phyloP scores from a whole-genome alignment of 2,113 vertebrate species.

The Cyanistes caeruleus region DNA sequence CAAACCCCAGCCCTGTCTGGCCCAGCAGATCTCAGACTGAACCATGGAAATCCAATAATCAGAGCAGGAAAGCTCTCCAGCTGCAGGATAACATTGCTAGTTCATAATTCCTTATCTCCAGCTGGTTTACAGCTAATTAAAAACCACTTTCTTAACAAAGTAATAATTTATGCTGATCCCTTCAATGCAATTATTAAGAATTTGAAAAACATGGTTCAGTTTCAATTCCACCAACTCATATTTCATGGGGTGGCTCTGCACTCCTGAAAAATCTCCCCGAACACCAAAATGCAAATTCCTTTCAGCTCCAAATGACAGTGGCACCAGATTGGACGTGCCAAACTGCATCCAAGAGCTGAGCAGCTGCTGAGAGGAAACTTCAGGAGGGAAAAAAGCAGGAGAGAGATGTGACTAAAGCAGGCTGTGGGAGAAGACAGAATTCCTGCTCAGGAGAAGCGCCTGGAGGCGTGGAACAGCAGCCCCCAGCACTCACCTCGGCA shows the following conservation, averaged over 20 bases:
- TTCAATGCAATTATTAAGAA: background rate
- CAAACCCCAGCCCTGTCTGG: background rate
- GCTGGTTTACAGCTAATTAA: background rate
- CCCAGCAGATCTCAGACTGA: background rate
- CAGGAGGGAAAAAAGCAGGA: background rate
- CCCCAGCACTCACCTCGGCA: background rate
- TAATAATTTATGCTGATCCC: background rate
- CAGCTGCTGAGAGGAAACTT: background rate
- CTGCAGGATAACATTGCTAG: no score
- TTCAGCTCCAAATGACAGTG: background rate
- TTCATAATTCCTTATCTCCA: background rate
- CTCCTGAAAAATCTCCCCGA: background rate
- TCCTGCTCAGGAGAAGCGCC: background rate
- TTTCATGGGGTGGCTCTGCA: background rate
- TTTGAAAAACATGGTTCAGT: background rate
- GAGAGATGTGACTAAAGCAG: background rate
- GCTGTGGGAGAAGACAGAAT: background rate
- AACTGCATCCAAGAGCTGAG: background rate
- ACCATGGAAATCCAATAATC: background rate
- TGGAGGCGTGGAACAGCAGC: background rate
- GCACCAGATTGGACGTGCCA: background rate
- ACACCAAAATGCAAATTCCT: background rate
- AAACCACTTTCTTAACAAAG: background rate
- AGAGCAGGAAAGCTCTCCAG: background rate
- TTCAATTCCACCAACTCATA: accelerated